Percentiles rank a stretch among this genome's conserved stretches.
Conservation (phyloP, 2,113 vertebrate species). For the Patagioenas fasciata region DNA sequence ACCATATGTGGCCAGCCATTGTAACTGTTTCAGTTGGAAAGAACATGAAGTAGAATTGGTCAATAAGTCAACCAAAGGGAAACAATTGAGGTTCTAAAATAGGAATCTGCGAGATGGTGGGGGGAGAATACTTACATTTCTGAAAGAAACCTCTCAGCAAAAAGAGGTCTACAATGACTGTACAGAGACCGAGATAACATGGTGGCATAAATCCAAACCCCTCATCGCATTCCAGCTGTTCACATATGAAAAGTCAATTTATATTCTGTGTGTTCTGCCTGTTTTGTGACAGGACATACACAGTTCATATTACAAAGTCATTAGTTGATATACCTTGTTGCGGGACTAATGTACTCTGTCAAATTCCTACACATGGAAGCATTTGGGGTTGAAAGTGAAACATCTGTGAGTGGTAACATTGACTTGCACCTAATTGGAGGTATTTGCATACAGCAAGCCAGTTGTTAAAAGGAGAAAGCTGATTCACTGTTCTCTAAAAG, state of each 20-base stretch:
- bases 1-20: slow-evolving; percentile 68
- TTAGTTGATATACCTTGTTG: not conserved
- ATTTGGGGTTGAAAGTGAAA: not conserved
- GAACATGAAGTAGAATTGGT: slow-evolving; percentile 66
- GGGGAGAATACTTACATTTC: not conserved
- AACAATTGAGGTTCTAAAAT: not conserved
- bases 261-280: not conserved
- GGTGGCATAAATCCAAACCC: not conserved
- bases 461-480: not conserved
- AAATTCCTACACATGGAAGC: not conserved
- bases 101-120: not conserved
- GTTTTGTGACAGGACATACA: not conserved
- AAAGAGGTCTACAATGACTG: not conserved
- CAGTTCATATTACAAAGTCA: not conserved
- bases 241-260: not conserved
- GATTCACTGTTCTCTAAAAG: not conserved
- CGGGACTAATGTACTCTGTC: not conserved
- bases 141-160: not conserved
- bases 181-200: not conserved
- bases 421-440: not conserved
- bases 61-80: not conserved
- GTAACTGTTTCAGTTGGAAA: slow-evolving; percentile 74
- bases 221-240: not conserved
- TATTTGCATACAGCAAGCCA: not conserved
- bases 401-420: not conserved